Conservation (phyloP, 1,140 invertebrate genomes). For the Carposina sasakii region DNA sequence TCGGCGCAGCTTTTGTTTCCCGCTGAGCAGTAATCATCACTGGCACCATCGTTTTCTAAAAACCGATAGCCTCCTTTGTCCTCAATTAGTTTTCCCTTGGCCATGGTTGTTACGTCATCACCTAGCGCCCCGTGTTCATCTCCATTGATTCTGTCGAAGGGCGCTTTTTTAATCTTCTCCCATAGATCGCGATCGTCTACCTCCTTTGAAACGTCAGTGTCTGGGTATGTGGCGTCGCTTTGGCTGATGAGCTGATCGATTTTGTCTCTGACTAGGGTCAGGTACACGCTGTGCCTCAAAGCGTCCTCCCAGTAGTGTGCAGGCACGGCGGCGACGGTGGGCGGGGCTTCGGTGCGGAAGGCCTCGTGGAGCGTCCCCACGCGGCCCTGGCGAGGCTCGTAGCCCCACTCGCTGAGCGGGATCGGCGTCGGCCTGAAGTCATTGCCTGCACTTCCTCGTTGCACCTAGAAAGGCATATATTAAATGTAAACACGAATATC, state of each 20-base stretch:
- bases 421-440: constrained; percentile 60
- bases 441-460: constrained; percentile 34
- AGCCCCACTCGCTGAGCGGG: constrained; percentile 58
- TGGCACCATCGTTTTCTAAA: constrained; percentile 72
- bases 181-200: constrained; percentile 67
- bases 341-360: constrained; percentile 36
- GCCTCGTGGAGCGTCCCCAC: constrained; percentile 62
- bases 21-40: constrained; percentile 49
- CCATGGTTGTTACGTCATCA: constrained; percentile 76
- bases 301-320: constrained; percentile 74
- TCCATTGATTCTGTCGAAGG: constrained; percentile 64
- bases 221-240: constrained; percentile 45
- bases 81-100: constrained; percentile 74
- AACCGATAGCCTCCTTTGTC: constrained; percentile 67
- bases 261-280: constrained; percentile 71
- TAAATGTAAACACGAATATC: constrained; percentile 14
- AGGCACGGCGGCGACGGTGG: constrained; percentile 37
- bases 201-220: constrained; percentile 40
- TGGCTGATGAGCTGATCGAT: constrained; percentile 62
- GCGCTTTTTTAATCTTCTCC: constrained; percentile 70
- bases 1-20: no score
- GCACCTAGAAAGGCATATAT: constrained; percentile 36
- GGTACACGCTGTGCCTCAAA: constrained; percentile 74
- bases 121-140: constrained; percentile 66
- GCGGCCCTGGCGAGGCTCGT: constrained; percentile 39